phyloP scores from a whole-genome alignment of 2,797 vertebrate species.

The Adelosebastes latens region DNA sequence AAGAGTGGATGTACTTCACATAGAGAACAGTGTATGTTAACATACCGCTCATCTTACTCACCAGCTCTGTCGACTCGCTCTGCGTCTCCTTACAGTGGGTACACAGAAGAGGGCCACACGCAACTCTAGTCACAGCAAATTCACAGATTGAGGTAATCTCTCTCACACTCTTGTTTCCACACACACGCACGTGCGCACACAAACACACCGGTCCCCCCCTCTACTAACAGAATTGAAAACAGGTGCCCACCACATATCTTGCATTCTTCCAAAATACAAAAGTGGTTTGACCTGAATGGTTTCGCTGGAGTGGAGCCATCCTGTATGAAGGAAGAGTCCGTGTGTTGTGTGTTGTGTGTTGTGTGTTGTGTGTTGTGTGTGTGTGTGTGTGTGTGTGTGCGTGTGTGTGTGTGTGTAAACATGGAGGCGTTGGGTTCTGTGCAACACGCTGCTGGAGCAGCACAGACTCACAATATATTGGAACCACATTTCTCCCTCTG shows the following conservation, averaged over 20 bases:
- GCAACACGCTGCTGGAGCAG: slow-evolving; percentile 74
- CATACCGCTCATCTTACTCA: slow-evolving; percentile 75
- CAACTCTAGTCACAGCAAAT: slow-evolving; percentile 75
- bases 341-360: slow-evolving; percentile 40
- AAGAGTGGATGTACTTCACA: slow-evolving; percentile 53
- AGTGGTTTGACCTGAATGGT: slow-evolving; percentile 84
- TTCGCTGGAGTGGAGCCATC: slow-evolving; percentile 72
- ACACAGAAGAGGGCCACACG: slow-evolving; percentile 73
- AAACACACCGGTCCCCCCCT: slow-evolving; percentile 59
- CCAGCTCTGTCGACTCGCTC: slow-evolving; percentile 51
- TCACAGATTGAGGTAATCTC: slow-evolving; percentile 69
- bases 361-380: too few relatives aligned
- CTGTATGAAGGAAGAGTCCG: slow-evolving; percentile 76
- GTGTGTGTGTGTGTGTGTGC: neutral
- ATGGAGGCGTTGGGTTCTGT: slow-evolving; percentile 74
- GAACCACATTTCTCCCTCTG: slow-evolving; percentile 80
- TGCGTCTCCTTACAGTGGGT: slow-evolving; percentile 56
- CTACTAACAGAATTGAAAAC: slow-evolving; percentile 84
- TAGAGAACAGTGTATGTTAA: slow-evolving; percentile 60
- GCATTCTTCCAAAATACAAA: slow-evolving; percentile 83
- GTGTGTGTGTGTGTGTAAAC: slow-evolving; percentile 79
- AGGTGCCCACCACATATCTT: slow-evolving; percentile 86
- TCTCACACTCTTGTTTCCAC: slow-evolving; percentile 61
- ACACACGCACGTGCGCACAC: slow-evolving; percentile 30
- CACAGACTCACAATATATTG: slow-evolving; percentile 72